Evolutionary conservation across 2,888 invertebrate species (phyloP), one percentile per base, ranked within the genome.

Genomic region (Galeruca laticollis): DNA sequence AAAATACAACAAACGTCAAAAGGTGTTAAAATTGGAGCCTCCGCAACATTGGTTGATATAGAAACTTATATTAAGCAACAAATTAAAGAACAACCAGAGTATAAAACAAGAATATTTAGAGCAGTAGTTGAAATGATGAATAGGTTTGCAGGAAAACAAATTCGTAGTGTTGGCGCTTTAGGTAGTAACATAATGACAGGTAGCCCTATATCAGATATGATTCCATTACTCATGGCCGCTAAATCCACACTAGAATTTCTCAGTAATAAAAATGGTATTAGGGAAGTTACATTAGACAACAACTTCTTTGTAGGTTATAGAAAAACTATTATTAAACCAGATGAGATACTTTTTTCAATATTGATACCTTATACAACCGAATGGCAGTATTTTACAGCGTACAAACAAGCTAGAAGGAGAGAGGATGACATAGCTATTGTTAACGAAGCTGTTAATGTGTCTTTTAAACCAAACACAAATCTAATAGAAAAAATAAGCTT

Each of bases 391-490:
- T 92, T 95, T 80, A 90, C 91, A 79, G 94, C 94, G 0, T 96
- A 93, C 82, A 98, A 98, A 84, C 98, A 98, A 88, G 93, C 98
- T 0, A 92, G 93, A 79, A 87, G 98, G 71, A 88, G 94, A 67
- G 98, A 98, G 79, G 98, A 98, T 83, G 98, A 98, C 83, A 98
- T 98, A 76, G 95, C 98, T 2, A 97, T 98, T 77, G 98, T 98
- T 0, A 98, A 97, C 80, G 91, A 93, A 68, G 93, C 94, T 0
- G 88, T 97, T 74, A 92, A 92, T 81, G 89, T 97, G 0, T 85
- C 82, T 57, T 90, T 97, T 72, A 84, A 90, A 78, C 82, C 87
- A 4, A 81, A 85, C 47, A 69, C 77, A 1, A 68, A 97, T 97
- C 65, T 75, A 10, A 88, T 96, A 40, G 84, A 88, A 64, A 86